Percentiles rank a stretch among this genome's conserved stretches.
phyloP scores from a whole-genome alignment of 1,140 invertebrate genomes.

The Pseudomyrmex flavicornis region DNA sequence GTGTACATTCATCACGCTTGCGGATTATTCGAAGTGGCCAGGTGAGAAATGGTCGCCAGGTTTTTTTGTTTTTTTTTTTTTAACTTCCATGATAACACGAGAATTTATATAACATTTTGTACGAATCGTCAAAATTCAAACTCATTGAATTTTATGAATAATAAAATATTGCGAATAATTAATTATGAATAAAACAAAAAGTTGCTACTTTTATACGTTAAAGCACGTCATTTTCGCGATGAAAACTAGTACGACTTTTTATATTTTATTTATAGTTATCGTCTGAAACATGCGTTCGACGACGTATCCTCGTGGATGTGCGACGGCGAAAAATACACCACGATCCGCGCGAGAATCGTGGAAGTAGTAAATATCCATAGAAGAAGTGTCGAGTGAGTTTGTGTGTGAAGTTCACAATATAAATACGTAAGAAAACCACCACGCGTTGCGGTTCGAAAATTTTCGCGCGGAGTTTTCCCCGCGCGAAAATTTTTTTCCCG shows the following conservation, averaged over 20 bases:
- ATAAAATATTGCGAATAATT: no score
- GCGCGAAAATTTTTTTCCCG: no score
- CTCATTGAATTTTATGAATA: no score
- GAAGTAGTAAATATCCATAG: background rate
- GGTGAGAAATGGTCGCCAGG: background rate
- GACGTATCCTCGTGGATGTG: background rate
- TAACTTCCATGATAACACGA: no score
- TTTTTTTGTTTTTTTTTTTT: background rate
- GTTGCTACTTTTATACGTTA: background rate
- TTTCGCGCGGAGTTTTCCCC: no score
- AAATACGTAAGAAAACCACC: no score
- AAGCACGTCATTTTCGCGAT: no score
- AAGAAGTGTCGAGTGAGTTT: slow-evolving; percentile 35
- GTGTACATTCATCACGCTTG: slow-evolving; percentile 13
- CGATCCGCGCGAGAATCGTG: background rate
- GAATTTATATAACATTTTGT: no score
- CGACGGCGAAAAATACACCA: background rate
- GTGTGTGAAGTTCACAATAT: background rate
- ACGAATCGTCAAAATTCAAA: no score
- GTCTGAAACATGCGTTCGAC: slow-evolving; percentile 21
- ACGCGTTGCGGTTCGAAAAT: no score
- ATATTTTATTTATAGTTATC: background rate
- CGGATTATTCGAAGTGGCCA: slow-evolving; percentile 24
- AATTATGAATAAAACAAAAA: background rate
- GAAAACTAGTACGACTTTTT: background rate